phyloP scores from a whole-genome alignment of 2,888 invertebrate genomes.

The Caenorhabditis afra region DNA sequence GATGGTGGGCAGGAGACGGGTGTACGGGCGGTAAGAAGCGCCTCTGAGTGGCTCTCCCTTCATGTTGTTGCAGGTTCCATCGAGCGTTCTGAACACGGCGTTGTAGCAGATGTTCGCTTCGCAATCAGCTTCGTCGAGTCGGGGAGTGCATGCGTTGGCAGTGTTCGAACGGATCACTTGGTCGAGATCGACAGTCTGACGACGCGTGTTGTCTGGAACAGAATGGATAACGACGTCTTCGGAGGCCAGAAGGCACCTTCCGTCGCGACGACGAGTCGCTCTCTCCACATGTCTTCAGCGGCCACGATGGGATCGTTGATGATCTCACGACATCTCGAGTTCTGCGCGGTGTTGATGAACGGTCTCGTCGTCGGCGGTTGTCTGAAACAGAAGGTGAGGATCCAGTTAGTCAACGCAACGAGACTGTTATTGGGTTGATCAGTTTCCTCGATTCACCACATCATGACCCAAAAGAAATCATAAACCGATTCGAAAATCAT shows the following conservation, averaged over 20 bases:
- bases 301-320: slow-evolving; percentile 74
- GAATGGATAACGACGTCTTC: neutral
- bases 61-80: slow-evolving; percentile 96
- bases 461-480: slow-evolving; percentile 7
- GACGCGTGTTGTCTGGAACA: slow-evolving; percentile 64
- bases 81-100: slow-evolving; percentile 85
- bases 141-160: slow-evolving; percentile 79
- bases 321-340: slow-evolving; percentile 72
- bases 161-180: slow-evolving; percentile 77
- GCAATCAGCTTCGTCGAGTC: slow-evolving; percentile 79
- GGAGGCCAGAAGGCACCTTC: slow-evolving; percentile 66
- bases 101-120: slow-evolving; percentile 78
- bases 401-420: slow-evolving; percentile 22
- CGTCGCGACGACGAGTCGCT: slow-evolving; percentile 68
- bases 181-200: slow-evolving; percentile 70
- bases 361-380: slow-evolving; percentile 51
- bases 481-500: slow-evolving; percentile 32
- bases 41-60: slow-evolving; percentile 91
- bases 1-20: slow-evolving; percentile 70
- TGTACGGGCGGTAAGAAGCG: slow-evolving; percentile 87
- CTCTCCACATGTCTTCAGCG: slow-evolving; percentile 76
- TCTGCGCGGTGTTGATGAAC: slow-evolving; percentile 38
- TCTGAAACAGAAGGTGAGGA: slow-evolving; percentile 13
- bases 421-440: neutral
- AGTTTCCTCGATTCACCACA: slow-evolving; percentile 8